A percentile compares a stretch with the other conserved stretches of the same genome.
Conservation (phyloP, 1,140 invertebrate species). For the Aphelenchoides fujianensis region DNA sequence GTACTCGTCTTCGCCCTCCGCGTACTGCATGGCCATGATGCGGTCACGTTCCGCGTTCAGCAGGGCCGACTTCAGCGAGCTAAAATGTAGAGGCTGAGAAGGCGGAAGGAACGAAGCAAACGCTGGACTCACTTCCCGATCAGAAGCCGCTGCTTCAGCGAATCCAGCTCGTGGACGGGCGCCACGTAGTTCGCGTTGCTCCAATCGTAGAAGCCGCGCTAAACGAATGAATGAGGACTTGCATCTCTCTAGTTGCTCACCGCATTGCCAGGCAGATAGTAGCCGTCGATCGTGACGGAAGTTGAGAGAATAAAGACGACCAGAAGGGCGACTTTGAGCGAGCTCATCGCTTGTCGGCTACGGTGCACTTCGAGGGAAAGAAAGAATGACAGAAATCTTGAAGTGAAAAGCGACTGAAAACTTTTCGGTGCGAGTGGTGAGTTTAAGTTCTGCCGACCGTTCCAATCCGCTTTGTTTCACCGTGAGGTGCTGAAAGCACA, state of each 20-base stretch:
- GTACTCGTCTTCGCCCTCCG: no score
- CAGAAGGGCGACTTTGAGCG: neutral
- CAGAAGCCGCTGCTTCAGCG: neutral
- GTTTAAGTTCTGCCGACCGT: neutral
- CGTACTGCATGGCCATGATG: neutral
- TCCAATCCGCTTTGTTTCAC: neutral
- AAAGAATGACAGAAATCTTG: neutral
- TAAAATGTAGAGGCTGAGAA: no score
- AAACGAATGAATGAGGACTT: neutral
- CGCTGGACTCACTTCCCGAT: neutral
- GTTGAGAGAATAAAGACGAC: neutral
- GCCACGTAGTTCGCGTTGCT: neutral
- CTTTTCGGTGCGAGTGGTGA: neutral
- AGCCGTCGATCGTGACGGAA: neutral
- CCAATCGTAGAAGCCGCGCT: neutral
- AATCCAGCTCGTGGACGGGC: neutral
- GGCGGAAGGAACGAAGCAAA: neutral
- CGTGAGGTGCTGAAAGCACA: neutral
- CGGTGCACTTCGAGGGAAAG: neutral
- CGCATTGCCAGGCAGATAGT: neutral
- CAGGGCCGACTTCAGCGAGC: neutral
- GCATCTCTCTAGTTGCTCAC: neutral
- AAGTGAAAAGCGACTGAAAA: no score
- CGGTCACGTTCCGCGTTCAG: neutral
- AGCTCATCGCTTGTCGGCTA: neutral